phyloP scores from a whole-genome alignment of 1,140 invertebrate genomes.

The Lordiphosa mommai region DNA sequence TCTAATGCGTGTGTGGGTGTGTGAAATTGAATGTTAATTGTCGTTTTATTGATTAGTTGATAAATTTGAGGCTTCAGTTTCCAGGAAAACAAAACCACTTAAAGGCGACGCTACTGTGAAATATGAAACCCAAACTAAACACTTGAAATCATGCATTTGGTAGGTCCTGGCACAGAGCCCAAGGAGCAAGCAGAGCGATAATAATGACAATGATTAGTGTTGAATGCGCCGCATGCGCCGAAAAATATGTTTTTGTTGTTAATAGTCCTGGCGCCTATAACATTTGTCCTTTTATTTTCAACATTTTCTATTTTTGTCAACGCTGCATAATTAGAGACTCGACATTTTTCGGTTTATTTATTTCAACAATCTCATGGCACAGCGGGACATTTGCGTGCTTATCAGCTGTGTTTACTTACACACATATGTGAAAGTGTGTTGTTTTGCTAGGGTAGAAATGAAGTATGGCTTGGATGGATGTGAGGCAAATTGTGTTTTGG shows the following conservation, averaged over 20 bases:
- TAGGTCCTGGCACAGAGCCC: no score
- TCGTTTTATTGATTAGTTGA: constrained; percentile 55
- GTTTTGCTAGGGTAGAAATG: neutral
- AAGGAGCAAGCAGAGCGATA: constrained; percentile 17
- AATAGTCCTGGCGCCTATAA: constrained; percentile 56
- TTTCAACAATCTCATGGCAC: constrained; percentile 23
- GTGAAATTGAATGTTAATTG: constrained; percentile 59
- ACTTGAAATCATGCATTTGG: constrained; percentile 55
- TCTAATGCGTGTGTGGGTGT: constrained; percentile 13
- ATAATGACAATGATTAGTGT: constrained; percentile 64
- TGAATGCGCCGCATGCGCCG: constrained; percentile 47
- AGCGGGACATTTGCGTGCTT: constrained; percentile 25
- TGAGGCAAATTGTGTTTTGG: no score
- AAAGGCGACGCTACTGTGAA: constrained; percentile 53
- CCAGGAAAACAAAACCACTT: constrained; percentile 25
- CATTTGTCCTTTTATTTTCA: neutral
- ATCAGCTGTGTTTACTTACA: constrained; percentile 38
- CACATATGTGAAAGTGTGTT: constrained; percentile 9
- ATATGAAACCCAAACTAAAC: constrained; percentile 50
- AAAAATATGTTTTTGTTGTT: constrained; percentile 53
- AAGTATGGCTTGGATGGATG: neutral
- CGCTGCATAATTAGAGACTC: constrained; percentile 63
- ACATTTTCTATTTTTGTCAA: constrained; percentile 48
- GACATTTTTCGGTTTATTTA: constrained; percentile 45
- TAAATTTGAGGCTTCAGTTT: constrained; percentile 19